A percentile compares a stretch with the other conserved stretches of the same genome.
Conservation (phyloP, 2,888 invertebrate species). For the Erebia ligea region DNA sequence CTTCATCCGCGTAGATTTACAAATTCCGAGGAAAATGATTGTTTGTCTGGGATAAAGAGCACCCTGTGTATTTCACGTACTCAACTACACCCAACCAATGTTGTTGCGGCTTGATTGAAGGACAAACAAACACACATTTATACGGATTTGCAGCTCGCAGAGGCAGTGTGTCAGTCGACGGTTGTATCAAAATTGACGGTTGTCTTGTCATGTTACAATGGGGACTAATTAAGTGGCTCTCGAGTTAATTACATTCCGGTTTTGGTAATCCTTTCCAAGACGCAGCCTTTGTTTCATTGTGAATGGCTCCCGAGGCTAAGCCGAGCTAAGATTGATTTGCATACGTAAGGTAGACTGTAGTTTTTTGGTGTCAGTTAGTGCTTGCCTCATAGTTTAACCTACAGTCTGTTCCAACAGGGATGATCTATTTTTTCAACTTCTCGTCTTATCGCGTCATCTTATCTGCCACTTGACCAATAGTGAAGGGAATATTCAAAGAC, state of each 20-base stretch:
- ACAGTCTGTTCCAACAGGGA: no score
- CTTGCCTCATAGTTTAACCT: background rate
- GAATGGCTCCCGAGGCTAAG: conserved; percentile 41
- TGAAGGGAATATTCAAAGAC: no score
- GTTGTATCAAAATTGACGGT: conserved; percentile 68
- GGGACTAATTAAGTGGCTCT: conserved; percentile 78
- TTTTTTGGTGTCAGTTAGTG: background rate
- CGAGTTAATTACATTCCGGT: conserved; percentile 71
- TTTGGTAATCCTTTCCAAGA: conserved; percentile 61
- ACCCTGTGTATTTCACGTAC: no score
- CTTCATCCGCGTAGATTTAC: no score
- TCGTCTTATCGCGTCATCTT: no score
- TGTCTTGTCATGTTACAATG: conserved; percentile 78
- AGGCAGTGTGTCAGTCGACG: conserved; percentile 58
- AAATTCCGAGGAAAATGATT: no score
- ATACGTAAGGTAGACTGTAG: conserved; percentile 23
- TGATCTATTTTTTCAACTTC: no score
- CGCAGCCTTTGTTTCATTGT: conserved; percentile 61
- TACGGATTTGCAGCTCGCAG: background rate
- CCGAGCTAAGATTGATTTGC: conserved; percentile 46
- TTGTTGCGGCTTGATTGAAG: no score
- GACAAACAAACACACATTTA: background rate
- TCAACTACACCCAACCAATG: no score
- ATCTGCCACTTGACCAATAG: no score
- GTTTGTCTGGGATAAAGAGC: no score